Evolutionary conservation across 2,113 vertebrate species (phyloP).

Genomic region (Thomomys bottae): DNA sequence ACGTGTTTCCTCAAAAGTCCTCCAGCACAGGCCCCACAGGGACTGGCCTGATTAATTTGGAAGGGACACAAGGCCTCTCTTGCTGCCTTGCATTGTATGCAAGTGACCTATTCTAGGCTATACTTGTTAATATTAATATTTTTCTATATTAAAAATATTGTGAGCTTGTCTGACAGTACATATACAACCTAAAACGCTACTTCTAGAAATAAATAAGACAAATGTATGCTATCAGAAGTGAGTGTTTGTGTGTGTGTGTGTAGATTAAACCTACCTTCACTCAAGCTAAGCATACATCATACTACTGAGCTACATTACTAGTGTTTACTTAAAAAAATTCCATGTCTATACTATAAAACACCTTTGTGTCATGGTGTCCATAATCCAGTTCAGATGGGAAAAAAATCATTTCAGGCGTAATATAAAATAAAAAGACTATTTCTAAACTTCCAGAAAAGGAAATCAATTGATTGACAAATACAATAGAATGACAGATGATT

Average conservation of each 20-base stretch:
- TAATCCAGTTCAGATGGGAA: neutral
- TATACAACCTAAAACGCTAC: neutral
- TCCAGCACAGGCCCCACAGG: neutral
- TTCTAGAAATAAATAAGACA: constrained; percentile 1
- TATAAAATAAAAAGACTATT: neutral
- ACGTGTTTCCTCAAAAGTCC: neutral
- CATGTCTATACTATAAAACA: neutral
- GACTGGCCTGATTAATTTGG: neutral
- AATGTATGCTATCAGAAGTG: neutral
- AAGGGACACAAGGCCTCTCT: too few relatives aligned
- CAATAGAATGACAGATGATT: neutral
- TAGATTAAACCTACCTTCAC: neutral
- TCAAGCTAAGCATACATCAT: neutral
- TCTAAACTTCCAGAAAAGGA: neutral
- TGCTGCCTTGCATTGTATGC: neutral
- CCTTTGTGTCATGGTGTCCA: neutral
- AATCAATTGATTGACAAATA: constrained; percentile 3
- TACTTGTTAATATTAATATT: neutral
- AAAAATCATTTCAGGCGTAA: neutral
- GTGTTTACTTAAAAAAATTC: too few relatives aligned
- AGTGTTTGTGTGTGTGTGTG: neutral
- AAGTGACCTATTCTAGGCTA: neutral
- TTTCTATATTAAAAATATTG: neutral
- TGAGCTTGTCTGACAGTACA: neutral
- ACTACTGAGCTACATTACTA: neutral